phyloP scores from a whole-genome alignment of 2,888 invertebrate genomes.

The Amphipoea lucens region DNA sequence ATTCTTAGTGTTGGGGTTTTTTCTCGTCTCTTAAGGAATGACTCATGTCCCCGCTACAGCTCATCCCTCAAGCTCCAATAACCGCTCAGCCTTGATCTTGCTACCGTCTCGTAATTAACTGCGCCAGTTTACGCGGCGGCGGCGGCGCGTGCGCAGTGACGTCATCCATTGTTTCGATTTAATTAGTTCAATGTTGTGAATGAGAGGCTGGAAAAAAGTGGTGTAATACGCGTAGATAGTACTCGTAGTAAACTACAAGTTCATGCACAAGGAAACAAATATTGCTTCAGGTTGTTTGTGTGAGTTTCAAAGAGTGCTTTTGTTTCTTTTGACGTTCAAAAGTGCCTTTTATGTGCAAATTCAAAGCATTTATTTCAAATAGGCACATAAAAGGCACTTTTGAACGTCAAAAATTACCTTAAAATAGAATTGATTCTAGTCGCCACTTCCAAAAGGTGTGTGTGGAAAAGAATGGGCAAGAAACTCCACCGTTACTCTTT shows the following conservation, averaged over 20 bases:
- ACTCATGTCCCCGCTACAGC: conserved; percentile 64
- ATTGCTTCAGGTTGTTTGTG: neutral
- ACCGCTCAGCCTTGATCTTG: conserved; percentile 84
- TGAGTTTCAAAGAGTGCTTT: neutral
- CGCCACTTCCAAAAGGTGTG: too few species aligned
- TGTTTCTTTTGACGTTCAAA: neutral
- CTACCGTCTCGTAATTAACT: conserved; percentile 78
- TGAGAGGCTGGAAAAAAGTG: conserved; percentile 63
- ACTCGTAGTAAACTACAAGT: conserved; percentile 40
- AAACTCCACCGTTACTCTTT: too few species aligned
- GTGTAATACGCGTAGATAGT: conserved; percentile 56
- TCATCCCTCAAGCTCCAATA: conserved; percentile 53
- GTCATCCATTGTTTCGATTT: conserved; percentile 77
- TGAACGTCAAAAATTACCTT: too few species aligned
- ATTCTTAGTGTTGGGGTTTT: neutral
- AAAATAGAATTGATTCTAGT: too few species aligned
- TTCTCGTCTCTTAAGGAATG: neutral
- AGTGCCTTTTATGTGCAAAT: too few species aligned
- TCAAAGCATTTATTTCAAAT: too few species aligned
- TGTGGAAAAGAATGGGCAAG: too few species aligned
- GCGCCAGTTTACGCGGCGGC: conserved; percentile 71
- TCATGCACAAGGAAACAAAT: conserved; percentile 50
- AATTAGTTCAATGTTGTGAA: conserved; percentile 72
- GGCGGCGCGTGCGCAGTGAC: conserved; percentile 77
- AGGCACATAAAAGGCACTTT: too few species aligned